These are phyloP conservation scores for Phalacrocorax brasilianus DNA, from an alignment of 2,113 vertebrate species.

Conservation along the genomic window DNA sequence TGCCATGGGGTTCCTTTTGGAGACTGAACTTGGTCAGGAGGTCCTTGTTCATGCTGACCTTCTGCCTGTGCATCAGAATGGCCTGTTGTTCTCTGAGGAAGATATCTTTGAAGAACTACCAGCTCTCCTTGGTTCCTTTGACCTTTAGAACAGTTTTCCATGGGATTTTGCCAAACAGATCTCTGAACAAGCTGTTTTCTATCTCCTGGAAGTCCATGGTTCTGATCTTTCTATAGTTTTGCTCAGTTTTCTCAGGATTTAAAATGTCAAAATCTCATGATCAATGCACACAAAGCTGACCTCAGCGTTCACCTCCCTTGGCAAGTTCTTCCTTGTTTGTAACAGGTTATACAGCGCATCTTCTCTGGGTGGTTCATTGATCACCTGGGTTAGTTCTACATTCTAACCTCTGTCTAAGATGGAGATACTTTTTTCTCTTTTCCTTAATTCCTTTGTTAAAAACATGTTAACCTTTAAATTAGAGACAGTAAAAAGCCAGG, in stretches of 20 bases:
- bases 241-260: neutral
- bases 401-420: neutral
- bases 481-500: neutral
- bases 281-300: neutral
- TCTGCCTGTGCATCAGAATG: neutral
- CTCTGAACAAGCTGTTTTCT: neutral
- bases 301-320: neutral
- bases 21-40: rapidly evolving
- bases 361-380: neutral
- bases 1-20: neutral
- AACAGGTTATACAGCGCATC: neutral
- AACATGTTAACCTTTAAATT: neutral
- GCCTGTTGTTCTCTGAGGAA: neutral
- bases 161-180: neutral
- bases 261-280: neutral
- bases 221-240: neutral
- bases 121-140: neutral
- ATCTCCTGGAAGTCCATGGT: neutral
- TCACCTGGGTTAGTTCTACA: neutral
- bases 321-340: neutral
- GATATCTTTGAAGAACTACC: neutral
- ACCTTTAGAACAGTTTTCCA: neutral
- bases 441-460: neutral
- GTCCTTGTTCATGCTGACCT: neutral
- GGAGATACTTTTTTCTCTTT: neutral